Conservation (phyloP, 2,888 invertebrate species). For the Argyresthia goedartella region DNA sequence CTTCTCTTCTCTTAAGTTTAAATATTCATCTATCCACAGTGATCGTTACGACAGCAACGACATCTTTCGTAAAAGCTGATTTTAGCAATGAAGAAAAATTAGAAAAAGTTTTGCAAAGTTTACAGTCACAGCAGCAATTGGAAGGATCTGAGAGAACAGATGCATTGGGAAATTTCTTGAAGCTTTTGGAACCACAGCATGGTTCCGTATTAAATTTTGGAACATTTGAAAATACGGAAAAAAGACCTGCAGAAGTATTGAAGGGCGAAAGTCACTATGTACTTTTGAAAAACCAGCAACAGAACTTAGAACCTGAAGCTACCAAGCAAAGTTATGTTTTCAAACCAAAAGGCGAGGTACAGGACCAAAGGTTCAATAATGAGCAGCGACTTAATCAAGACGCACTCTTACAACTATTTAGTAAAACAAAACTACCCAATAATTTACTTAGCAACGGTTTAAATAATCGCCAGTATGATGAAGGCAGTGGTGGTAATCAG, state of each 20-base stretch:
- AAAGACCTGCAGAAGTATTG: too few species aligned
- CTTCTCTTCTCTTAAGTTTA: too few species aligned
- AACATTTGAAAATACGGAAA: too few species aligned
- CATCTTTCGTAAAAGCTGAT: background rate
- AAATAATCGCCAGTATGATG: background rate
- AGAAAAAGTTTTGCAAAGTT: conserved; percentile 12
- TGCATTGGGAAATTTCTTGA: background rate
- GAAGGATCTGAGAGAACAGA: conserved; percentile 7
- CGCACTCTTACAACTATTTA: background rate
- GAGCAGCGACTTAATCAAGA: background rate
- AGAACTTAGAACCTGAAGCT: too few species aligned
- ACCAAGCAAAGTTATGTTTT: too few species aligned
- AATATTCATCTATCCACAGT: conserved; percentile 8
- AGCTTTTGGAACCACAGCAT: too few species aligned
- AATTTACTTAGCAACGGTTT: conserved; percentile 1
- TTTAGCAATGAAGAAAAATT: conserved; percentile 6
- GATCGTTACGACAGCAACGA: conserved; percentile 8
- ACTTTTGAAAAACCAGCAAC: too few species aligned
- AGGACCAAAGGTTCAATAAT: background rate
- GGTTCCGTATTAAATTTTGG: too few species aligned
- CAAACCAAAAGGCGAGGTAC: too few species aligned
- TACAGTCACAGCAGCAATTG: conserved; percentile 9
- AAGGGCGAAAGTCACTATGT: too few species aligned
- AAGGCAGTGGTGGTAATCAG: background rate
- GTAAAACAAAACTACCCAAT: background rate